phyloP scores from a whole-genome alignment of 2,888 invertebrate species.

The Synergus itoensis region DNA sequence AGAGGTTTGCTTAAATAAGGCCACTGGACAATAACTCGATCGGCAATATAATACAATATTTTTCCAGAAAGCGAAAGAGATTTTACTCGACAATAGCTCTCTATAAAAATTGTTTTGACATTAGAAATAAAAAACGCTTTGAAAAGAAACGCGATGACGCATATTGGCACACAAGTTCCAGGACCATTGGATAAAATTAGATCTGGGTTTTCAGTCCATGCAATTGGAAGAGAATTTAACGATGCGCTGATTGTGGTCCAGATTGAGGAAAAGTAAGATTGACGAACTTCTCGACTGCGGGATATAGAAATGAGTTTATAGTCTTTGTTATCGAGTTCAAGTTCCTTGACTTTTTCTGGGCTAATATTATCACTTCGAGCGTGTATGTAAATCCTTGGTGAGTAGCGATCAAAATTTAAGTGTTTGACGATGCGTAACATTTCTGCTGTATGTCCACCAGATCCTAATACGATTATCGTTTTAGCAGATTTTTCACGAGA shows the following conservation, averaged over 20 bases:
- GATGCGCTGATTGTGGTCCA: constrained; percentile 88
- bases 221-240: constrained; percentile 84
- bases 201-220: constrained; percentile 87
- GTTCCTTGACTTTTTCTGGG: constrained; percentile 82
- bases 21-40: constrained; percentile 97
- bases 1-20: constrained; percentile 81
- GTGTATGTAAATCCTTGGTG: constrained; percentile 87
- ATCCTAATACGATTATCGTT: constrained; percentile 85
- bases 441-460: constrained; percentile 98
- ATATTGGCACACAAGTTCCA: constrained; percentile 96
- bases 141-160: constrained; percentile 87
- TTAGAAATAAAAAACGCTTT: constrained; percentile 84
- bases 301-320: constrained; percentile 84
- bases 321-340: constrained; percentile 77
- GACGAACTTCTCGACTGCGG: constrained; percentile 92
- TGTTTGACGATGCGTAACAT: constrained; percentile 87
- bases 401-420: constrained; percentile 83
- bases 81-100: constrained; percentile 96
- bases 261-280: constrained; percentile 89
- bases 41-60: constrained; percentile 90
- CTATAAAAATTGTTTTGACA: constrained; percentile 92
- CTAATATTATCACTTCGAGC: constrained; percentile 90
- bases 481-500: constrained; percentile 53
- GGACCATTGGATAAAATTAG: constrained; percentile 96
- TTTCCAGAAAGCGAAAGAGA: constrained; percentile 93